Evolutionary conservation across 2,113 vertebrate species (phyloP).

Genomic region (Python bivittatus): DNA sequence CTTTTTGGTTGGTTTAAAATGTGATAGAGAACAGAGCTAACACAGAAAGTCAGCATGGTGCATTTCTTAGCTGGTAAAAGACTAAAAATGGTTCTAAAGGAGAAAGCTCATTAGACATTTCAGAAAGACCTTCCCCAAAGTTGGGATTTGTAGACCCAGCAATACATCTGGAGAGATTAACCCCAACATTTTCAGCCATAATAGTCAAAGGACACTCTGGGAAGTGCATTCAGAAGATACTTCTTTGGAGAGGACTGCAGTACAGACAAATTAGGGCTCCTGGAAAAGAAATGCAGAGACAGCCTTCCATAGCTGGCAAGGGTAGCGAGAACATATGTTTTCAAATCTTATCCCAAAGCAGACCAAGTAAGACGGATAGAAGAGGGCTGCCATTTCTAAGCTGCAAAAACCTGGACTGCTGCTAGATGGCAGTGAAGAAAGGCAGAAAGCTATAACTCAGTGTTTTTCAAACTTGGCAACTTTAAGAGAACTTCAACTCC

Average conservation of each 20-base stretch:
- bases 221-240: background rate
- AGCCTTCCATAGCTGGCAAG: background rate
- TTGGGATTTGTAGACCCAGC: background rate
- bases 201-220: background rate
- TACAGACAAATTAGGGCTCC: background rate
- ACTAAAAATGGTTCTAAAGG: background rate
- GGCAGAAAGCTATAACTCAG: too few species aligned
- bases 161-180: background rate
- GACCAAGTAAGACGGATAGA: background rate
- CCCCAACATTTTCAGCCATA: background rate
- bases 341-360: background rate
- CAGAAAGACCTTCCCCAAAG: background rate
- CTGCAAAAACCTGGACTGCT: background rate
- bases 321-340: background rate
- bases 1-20: background rate
- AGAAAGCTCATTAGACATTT: background rate
- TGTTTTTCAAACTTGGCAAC: too few species aligned
- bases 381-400: background rate
- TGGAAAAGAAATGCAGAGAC: background rate
- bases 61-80: background rate
- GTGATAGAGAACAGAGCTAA: background rate
- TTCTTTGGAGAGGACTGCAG: background rate
- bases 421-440: background rate
- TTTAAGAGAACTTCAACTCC: too few species aligned
- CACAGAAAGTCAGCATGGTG: background rate